Conservation (phyloP, 2,797 vertebrate species). For the Argya squamiceps region DNA sequence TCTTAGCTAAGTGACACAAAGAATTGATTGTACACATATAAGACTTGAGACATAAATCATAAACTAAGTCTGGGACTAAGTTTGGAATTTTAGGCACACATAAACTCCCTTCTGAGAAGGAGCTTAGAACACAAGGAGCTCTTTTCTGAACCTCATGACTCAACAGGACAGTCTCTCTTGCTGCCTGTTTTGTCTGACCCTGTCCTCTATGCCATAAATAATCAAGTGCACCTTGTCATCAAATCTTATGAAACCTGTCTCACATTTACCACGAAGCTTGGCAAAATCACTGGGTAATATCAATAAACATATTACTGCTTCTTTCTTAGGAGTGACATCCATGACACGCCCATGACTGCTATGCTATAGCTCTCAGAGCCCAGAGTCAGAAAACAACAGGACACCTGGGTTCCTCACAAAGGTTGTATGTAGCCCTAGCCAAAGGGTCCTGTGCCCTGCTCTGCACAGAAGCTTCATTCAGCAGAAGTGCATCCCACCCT, state of each 20-base stretch:
- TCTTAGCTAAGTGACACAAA: background rate
- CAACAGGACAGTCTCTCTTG: background rate
- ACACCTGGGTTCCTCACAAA: background rate
- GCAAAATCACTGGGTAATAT: background rate
- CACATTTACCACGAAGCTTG: background rate
- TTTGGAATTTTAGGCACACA: background rate
- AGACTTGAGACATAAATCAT: background rate
- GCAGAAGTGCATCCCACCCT: background rate
- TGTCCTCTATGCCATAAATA: background rate
- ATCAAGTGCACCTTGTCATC: background rate
- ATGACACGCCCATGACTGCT: background rate
- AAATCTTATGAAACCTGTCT: background rate
- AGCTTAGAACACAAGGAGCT: background rate
- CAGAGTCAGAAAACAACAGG: background rate
- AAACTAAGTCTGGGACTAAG: background rate
- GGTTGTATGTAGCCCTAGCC: background rate
- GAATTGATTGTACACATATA: background rate
- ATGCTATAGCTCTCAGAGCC: rapidly evolving
- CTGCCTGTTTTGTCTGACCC: background rate
- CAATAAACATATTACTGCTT: background rate
- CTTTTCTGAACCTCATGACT: background rate
- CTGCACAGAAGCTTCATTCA: background rate
- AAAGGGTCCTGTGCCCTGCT: background rate
- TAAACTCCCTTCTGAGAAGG: background rate
- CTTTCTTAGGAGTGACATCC: background rate